phyloP scores from a whole-genome alignment of 1,140 invertebrate genomes.

The Liolophura sinensis region DNA sequence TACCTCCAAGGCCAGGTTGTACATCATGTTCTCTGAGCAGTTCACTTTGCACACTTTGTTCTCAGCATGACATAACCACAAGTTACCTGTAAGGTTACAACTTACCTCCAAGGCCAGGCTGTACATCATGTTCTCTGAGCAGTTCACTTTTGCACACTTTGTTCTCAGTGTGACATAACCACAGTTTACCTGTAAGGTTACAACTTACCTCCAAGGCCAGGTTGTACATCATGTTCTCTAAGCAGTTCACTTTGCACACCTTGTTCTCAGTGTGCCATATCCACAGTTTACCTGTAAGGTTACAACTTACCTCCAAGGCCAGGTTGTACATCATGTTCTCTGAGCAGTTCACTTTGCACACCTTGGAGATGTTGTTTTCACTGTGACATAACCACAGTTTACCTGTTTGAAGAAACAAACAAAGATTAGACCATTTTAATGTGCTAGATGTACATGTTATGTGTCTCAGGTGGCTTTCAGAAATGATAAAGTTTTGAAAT shows the following conservation, averaged over 20 bases:
- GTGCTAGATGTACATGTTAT: too few relatives aligned
- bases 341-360: conserved; percentile 50
- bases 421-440: too few relatives aligned
- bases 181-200: too few relatives aligned
- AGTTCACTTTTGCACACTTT: too few relatives aligned
- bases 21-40: conserved; percentile 53
- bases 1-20: conserved; percentile 58
- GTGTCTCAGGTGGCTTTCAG: too few relatives aligned
- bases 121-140: too few relatives aligned
- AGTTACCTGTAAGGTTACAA: conserved; percentile 55
- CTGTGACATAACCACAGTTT: conserved; percentile 60
- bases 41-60: conserved; percentile 55
- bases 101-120: too few relatives aligned
- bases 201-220: conserved; percentile 58
- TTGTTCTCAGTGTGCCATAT: conserved; percentile 22
- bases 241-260: conserved; percentile 50
- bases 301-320: conserved; percentile 54
- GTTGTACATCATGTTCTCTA: conserved; percentile 54
- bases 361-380: conserved; percentile 51
- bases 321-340: conserved; percentile 56
- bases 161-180: too few relatives aligned
- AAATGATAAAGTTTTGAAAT: too few relatives aligned
- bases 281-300: not conserved
- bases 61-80: conserved; percentile 60
- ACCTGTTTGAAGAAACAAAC: conserved; percentile 34